Evolutionary conservation across 2,113 vertebrate species (phyloP), one percentile per base, ranked within the genome.

Genomic region (Tetrao urogallus): DNA sequence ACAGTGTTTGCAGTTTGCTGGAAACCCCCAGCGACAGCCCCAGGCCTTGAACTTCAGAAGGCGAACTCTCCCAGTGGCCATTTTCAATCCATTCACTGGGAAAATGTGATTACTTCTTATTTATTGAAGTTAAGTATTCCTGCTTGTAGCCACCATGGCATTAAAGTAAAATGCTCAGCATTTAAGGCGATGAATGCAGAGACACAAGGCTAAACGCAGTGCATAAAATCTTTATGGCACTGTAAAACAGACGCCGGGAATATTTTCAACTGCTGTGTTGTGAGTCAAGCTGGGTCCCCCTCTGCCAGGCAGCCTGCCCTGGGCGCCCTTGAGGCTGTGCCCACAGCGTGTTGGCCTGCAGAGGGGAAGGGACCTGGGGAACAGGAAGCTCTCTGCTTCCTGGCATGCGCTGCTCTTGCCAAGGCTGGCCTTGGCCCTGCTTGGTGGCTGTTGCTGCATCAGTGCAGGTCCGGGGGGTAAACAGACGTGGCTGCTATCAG

Each of bases 91-190:
- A 48, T 84, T 93, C 89, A 42, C 19, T 75, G 56, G 40, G 79
- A 97, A 96, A 89, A 93, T 87, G 69, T 91, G 94, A 94, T 97
- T 96, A 88, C 92, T 92, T 82, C 80, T 96, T 95, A 97, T 95
- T 97, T 97, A 92, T 90, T 91, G 88, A 69, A 38, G 20, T 82
- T 91, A 94, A 96, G 79, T 94, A 86, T 96, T 96, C 92, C 93
- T 88, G 92, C 94, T 96, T 65, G 74, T 91, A 95, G 92, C 86
- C 87, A 57, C 85, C 18, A 11, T 78, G 90, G 89, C 89, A 93
- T 86, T 92, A 89, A 95, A 93, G 94, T 72, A 74, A 95, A 96
- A 90, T 1, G 74, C 82, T 96, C 94, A 77, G 93, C 78, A 48
- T 96, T 96, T 96, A 95, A 79, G 90, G 61, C 27, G 4, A 86